Conservation (phyloP, 2,888 invertebrate genomes). For the Drosophila demipolita region DNA sequence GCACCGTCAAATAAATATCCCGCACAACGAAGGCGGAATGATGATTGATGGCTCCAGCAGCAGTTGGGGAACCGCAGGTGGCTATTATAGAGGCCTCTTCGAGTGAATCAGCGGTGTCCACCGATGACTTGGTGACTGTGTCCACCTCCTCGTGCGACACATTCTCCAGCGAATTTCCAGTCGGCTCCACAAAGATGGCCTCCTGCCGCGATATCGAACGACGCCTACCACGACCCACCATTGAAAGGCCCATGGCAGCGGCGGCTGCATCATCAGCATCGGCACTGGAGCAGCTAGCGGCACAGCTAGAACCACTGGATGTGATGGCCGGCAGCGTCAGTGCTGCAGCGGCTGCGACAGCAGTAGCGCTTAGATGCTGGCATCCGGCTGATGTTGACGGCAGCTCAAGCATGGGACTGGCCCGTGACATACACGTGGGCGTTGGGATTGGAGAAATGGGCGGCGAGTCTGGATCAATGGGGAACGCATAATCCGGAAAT, state of each 20-base stretch:
- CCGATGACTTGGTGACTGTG: slow-evolving; percentile 57
- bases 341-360: slow-evolving; percentile 40
- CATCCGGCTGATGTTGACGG: slow-evolving; percentile 51
- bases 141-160: slow-evolving; percentile 86
- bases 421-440: slow-evolving; percentile 55
- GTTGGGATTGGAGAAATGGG: slow-evolving; percentile 72
- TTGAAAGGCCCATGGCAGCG: slow-evolving; percentile 62
- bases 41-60: slow-evolving; percentile 50
- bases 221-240: slow-evolving; percentile 86
- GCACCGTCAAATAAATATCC: slow-evolving; percentile 92
- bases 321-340: slow-evolving; percentile 69
- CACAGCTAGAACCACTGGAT: slow-evolving; percentile 33
- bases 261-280: slow-evolving; percentile 70
- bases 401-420: slow-evolving; percentile 80
- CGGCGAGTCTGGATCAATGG: slow-evolving; percentile 84
- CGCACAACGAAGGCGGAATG: slow-evolving; percentile 86
- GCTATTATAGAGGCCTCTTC: slow-evolving; percentile 84
- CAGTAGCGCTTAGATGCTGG: slow-evolving; percentile 36
- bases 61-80: slow-evolving; percentile 79
- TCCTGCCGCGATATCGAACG: slow-evolving; percentile 93
- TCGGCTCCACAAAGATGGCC: slow-evolving; percentile 92
- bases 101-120: slow-evolving; percentile 74
- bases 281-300: slow-evolving; percentile 27
- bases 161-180: slow-evolving; percentile 90
- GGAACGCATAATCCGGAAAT: slow-evolving; percentile 77